phyloP scores from a whole-genome alignment of 2,888 invertebrate genomes.

The Heteropelma amictum region DNA sequence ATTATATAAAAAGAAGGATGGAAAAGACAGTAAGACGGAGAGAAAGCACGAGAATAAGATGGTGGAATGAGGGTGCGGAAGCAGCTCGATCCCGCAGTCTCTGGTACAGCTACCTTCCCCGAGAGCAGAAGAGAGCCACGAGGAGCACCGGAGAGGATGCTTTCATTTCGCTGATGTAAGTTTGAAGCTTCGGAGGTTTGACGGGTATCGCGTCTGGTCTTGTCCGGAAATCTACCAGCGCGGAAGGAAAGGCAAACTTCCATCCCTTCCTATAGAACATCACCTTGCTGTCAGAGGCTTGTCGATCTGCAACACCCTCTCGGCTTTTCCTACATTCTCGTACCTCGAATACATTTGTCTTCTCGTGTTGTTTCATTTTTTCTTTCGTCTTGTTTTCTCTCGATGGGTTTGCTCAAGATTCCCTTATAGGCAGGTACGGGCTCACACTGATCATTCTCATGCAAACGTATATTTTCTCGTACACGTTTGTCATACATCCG shows the following conservation, averaged over 20 bases:
- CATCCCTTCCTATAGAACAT: constrained; percentile 47
- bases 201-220: constrained; percentile 67
- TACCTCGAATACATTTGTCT: not conserved
- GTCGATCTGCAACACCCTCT: constrained; percentile 25
- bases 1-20: not conserved
- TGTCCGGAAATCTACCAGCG: constrained; percentile 67
- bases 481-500: too few relatives aligned
- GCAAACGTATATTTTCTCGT: too few relatives aligned
- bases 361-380: constrained; percentile 1
- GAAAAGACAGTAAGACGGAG: not conserved
- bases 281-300: constrained; percentile 32
- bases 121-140: constrained; percentile 17
- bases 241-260: constrained; percentile 67
- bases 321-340: constrained; percentile 9
- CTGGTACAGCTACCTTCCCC: not conserved
- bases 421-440: too few relatives aligned
- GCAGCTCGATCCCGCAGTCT: constrained; percentile 12
- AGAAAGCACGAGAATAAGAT: not conserved
- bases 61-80: too few relatives aligned
- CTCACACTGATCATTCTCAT: too few relatives aligned
- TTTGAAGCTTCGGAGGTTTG: constrained; percentile 71
- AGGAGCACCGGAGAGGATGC: constrained; percentile 53
- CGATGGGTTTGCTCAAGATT: not conserved
- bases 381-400: constrained; percentile 17
- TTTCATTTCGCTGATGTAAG: constrained; percentile 74